phyloP scores from a whole-genome alignment of 2,113 vertebrate genomes.

The Macquaria australasica region DNA sequence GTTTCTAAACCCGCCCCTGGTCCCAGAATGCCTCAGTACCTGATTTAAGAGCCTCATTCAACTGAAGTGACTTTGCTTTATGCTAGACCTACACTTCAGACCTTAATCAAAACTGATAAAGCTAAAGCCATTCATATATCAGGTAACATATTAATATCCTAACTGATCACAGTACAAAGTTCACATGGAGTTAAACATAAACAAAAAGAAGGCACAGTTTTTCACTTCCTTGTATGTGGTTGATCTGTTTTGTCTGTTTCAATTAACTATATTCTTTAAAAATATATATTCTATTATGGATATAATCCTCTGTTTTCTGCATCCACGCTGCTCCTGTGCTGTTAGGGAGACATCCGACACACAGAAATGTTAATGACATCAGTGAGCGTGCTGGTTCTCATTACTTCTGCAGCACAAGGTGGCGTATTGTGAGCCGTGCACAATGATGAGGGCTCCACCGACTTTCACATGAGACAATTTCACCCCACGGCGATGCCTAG shows the following conservation, averaged over 20 bases:
- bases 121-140: neutral
- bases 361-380: conserved; percentile 67
- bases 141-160: neutral
- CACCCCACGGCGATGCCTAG: conserved; percentile 29
- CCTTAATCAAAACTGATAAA: neutral
- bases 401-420: conserved; percentile 76
- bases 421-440: conserved; percentile 63
- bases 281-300: neutral
- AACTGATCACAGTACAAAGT: conserved; percentile 5
- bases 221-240: neutral
- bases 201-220: neutral
- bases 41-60: neutral
- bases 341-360: neutral
- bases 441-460: conserved; percentile 47
- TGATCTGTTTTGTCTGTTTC: neutral
- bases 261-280: neutral
- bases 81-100: neutral
- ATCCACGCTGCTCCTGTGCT: conserved; percentile 18
- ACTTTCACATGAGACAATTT: conserved; percentile 63
- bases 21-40: neutral
- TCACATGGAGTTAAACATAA: neutral
- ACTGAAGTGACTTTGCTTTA: neutral
- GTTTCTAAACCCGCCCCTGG: neutral
- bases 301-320: conserved; percentile 1
- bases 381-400: conserved; percentile 64